Base-by-base conservation (phyloP, 2,888 invertebrate species). In the Ariolimax columbianus region DNA sequence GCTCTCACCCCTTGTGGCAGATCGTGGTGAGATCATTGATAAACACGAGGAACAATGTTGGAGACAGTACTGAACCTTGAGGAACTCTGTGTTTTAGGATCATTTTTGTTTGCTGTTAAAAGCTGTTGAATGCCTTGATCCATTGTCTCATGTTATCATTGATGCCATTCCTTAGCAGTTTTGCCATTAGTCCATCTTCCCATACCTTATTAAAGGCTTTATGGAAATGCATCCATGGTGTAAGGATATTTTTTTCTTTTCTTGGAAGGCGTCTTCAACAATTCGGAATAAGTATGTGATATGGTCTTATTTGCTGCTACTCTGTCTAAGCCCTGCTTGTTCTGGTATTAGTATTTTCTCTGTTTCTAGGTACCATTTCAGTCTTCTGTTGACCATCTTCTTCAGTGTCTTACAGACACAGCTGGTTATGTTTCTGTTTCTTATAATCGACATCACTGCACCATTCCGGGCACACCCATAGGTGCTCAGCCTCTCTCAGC, bases 11-110 rank as follows among this genome's bases (percentile, higher is more conserved):
- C 55, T 38, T 73, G 84, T 55, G 55, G 86, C 80, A 72, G 26
- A 14, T 84, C 55, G 3, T 63, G 47, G 81, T 51, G 0, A 86
- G 43, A 38, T 83, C 83, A 47, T 84, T 79, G 33, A 84, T 84
- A 72, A 47, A 85, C 51, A 85, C 23, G 4, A 82, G 70, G 72
- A 85, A 86, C 19, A 82, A 80, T 0, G 79, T 85, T 0, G 80
- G 84, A n/a, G n/a, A 73, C 9, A 84, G 19, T 9, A 80, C 84
- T 26, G 79, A 79, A 30, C 77, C 80, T 19, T 84, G 80, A 23
- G 84, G 80, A 26, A 84, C 75, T 33, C 84, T 75, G n/a, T 84
- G 73, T 63, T 63, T 63, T 63, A 63, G n/a, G 26, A 63, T 63
- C n/a, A 55, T n/a, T n/a, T 55, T 66, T 80, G n/a, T 77, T 30